These are phyloP conservation scores for Tipula vernalis DNA, from an alignment of 2,888 invertebrate species.

Conservation along the genomic window DNA sequence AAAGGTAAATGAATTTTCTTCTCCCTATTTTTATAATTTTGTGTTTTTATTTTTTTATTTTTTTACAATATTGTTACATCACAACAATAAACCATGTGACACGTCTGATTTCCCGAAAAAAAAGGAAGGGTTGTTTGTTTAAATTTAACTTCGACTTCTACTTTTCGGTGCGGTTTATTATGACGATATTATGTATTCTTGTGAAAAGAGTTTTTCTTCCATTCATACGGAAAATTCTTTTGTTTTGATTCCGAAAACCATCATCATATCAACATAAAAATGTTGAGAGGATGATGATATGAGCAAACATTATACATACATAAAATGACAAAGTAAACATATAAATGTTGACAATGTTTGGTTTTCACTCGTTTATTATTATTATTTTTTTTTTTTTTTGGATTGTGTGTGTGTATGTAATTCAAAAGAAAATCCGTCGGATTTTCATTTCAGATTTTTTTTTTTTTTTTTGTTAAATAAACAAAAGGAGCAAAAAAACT, in stretches of 20 bases:
- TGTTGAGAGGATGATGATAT: not conserved
- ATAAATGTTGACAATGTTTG: slow-evolving; percentile 1
- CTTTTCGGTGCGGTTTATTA: not conserved
- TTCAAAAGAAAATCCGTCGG: not conserved
- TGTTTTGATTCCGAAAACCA: not conserved
- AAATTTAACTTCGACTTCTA: not conserved
- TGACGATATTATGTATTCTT: not conserved
- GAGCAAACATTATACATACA: not conserved
- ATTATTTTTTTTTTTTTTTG: not conserved
- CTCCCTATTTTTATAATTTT: not conserved
- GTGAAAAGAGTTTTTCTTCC: not conserved
- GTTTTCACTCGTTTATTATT: not conserved
- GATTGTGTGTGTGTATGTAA: not conserved
- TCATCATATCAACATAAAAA: not conserved
- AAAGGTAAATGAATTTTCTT: not conserved
- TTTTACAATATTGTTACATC: not conserved
- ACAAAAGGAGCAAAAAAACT: not conserved
- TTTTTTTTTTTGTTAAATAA: not conserved
- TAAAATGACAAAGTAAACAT: not conserved
- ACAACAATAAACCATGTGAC: not conserved
- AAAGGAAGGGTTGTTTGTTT: not conserved
- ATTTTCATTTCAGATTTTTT: not conserved
- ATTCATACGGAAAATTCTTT: not conserved
- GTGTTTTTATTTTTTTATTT: not conserved
- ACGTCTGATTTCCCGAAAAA: not conserved